Evolutionary conservation across 1,140 invertebrate species (phyloP).

Genomic region (Arctopsyche grandis): DNA sequence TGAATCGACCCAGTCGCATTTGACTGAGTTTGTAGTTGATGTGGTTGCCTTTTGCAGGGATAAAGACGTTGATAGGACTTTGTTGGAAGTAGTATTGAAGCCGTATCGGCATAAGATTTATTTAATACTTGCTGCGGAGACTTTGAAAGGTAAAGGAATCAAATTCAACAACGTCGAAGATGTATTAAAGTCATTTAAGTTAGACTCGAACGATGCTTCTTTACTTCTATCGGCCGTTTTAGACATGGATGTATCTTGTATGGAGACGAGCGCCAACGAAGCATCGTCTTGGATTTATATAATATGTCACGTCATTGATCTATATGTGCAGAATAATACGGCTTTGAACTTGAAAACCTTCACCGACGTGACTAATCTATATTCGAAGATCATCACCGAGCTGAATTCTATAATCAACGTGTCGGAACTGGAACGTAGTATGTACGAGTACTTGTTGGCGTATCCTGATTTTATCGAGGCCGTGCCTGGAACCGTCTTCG

Average conservation of each 20-base stretch:
- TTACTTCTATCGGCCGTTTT: slow-evolving; percentile 60
- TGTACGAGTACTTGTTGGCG: slow-evolving; percentile 67
- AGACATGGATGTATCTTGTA: slow-evolving; percentile 56
- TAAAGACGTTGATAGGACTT: slow-evolving; percentile 57
- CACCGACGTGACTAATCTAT: slow-evolving; percentile 58
- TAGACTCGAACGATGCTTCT: slow-evolving; percentile 59
- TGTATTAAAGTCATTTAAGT: slow-evolving; percentile 58
- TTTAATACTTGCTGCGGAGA: slow-evolving; percentile 60
- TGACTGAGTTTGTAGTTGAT: slow-evolving; percentile 64
- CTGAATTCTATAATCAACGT: slow-evolving; percentile 62
- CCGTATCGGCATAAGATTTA: slow-evolving; percentile 64
- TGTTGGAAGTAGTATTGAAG: slow-evolving; percentile 59
- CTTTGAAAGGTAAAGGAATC: slow-evolving; percentile 62
- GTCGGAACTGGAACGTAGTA: slow-evolving; percentile 65
- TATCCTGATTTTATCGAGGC: slow-evolving; percentile 68
- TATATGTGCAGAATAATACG: slow-evolving; percentile 57
- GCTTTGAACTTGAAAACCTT: slow-evolving; percentile 57
- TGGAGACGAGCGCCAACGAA: slow-evolving; percentile 62
- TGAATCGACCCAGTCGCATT: slow-evolving; percentile 58
- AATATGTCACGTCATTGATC: slow-evolving; percentile 59
- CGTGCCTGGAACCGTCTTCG: slow-evolving; percentile 65
- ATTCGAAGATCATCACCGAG: slow-evolving; percentile 58
- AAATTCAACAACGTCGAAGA: slow-evolving; percentile 58
- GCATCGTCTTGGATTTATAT: slow-evolving; percentile 61
- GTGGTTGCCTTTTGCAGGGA: slow-evolving; percentile 59